These are phyloP conservation scores for Exephanes ischioxanthus DNA, from an alignment of 2,888 invertebrate genomes.

Conservation along the genomic window DNA sequence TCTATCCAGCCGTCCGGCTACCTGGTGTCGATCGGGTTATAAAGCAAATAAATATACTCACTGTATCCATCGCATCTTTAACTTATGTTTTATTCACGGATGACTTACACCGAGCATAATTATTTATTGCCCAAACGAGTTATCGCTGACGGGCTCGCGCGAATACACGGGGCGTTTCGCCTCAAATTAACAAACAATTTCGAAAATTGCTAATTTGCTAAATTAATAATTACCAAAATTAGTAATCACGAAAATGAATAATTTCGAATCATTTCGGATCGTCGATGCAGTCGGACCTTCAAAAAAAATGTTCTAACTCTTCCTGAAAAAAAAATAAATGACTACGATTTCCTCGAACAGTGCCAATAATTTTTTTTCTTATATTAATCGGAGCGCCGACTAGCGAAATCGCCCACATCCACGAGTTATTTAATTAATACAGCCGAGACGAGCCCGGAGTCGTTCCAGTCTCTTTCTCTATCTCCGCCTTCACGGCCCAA, in stretches of 20 bases:
- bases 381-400: not conserved
- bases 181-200: not conserved
- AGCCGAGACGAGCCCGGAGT: not conserved
- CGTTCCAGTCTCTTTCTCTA: not conserved
- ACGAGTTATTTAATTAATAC: not conserved
- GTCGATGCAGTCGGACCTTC: too few species aligned
- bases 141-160: not conserved
- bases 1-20: not conserved
- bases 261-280: too few species aligned
- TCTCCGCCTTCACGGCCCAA: not conserved
- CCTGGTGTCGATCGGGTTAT: constrained; percentile 7
- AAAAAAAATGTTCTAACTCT: too few species aligned
- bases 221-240: too few species aligned
- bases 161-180: not conserved
- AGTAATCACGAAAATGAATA: too few species aligned
- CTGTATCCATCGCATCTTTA: not conserved
- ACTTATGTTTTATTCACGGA: not conserved
- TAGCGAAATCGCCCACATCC: not conserved
- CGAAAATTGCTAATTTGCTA: not conserved
- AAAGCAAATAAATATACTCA: constrained; percentile 11
- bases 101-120: not conserved
- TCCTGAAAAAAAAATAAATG: too few species aligned
- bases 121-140: constrained; percentile 11
- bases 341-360: too few species aligned
- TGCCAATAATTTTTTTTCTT: too few species aligned